Evolutionary conservation across 2,113 vertebrate species (phyloP), one percentile per base, ranked within the genome.

Genomic region (Bothrops jararaca): DNA sequence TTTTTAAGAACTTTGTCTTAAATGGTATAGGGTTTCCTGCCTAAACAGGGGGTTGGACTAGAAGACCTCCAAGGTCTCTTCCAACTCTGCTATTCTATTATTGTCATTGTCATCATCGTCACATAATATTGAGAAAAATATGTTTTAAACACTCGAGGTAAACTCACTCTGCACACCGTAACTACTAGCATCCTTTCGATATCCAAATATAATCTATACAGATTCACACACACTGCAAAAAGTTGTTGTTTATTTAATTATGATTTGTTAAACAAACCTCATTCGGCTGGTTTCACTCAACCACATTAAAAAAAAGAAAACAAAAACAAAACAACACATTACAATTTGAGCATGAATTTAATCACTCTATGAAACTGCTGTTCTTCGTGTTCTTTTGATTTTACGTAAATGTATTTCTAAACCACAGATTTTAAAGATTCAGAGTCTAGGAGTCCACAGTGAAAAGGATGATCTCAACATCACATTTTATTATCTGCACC

Each of bases 31-130:
- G 5, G 8, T 50, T 50, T 50, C 48, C 48, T 50, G 48, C 8
- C 48, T 50, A 50, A 50, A 50, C 48, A 50, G 48, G 48, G 48
- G 8, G 8, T 50, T 50, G 48, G 48, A 50, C 48, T 50, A 50
- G 48, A 50, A 50, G 48, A 50, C 8, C 8, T 50, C 48, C 48
- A 50, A 9, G 48, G 48, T 50, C 48, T 50, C 48, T 50, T 50
- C 48, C 48, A 50, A 9, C 48, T 50, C 48, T 50, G 8, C 7
- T 50, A 50, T 50, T 50, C 48, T 29, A 15, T 34, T n/a, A 6
- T 34, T n/a, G 1, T 18, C n/a, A 6, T 18, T 2, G 6, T 39
- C 69, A 7, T 18, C 13, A 0, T 74, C n/a, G 1, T 20, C n/a
- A 34, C n/a, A 34, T 39, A 80, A 42, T 22, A 80, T 80, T 80